phyloP scores from a whole-genome alignment of 2,888 invertebrate species.

The Sialis lutaria region DNA sequence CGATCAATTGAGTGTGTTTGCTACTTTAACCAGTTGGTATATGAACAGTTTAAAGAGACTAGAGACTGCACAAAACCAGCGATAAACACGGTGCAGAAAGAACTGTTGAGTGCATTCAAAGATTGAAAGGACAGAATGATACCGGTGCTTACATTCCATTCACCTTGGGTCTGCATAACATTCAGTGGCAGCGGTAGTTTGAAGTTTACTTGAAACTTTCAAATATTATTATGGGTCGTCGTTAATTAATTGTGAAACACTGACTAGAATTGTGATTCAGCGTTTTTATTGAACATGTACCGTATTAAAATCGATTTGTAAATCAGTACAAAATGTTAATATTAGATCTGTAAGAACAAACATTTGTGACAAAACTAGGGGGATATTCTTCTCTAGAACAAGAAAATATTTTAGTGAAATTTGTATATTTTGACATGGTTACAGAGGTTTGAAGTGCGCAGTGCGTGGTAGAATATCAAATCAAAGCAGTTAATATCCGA shows the following conservation, averaged over 20 bases:
- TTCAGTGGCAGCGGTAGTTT: not conserved
- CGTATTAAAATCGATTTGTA: not conserved
- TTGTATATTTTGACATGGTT: too few relatives aligned
- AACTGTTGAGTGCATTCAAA: not conserved
- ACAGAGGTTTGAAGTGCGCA: too few relatives aligned
- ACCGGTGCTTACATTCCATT: not conserved
- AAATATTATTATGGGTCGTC: constrained; percentile 2
- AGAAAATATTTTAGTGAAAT: too few relatives aligned
- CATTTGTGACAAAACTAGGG: not conserved
- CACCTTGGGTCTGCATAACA: not conserved
- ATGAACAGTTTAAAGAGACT: too few relatives aligned
- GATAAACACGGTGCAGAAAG: not conserved
- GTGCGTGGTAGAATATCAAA: too few relatives aligned
- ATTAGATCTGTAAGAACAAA: not conserved
- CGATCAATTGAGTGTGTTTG: too few relatives aligned
- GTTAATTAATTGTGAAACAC: constrained; percentile 3
- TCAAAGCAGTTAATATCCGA: too few relatives aligned
- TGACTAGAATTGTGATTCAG: not conserved
- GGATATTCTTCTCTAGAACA: too few relatives aligned
- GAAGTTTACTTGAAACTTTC: constrained; percentile 5
- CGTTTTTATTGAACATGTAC: not conserved
- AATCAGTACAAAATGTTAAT: not conserved
- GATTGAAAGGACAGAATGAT: not conserved
- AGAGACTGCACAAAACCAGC: not conserved
- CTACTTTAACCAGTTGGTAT: too few relatives aligned